Base-by-base conservation (phyloP, 2,888 invertebrate genomes). In the Leptarthrus brevirostris region DNA sequence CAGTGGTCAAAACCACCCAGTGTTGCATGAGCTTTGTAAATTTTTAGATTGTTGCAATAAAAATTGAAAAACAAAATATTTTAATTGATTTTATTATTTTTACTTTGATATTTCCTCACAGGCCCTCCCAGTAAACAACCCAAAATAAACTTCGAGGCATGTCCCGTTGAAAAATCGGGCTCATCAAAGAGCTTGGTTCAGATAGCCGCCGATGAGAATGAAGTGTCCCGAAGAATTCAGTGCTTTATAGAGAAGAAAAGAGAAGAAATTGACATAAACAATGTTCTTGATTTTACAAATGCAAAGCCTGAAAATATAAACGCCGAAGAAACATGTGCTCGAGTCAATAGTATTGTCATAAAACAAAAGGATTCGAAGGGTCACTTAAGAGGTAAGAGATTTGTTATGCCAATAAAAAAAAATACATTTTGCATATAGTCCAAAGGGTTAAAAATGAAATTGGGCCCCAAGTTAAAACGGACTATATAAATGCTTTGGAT, bases 181-280 rank as follows among this genome's bases (percentile, higher is more conserved):
- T 77, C 86, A 6, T 83, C 87, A 74, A 83, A 86, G 22, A 85
- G 86, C 81, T 82, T 91, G 34, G 86, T 93, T 8, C 93, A 93
- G 85, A 90, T 93, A 69, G 89, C 88, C 80, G 93, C 91, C 0
- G 86, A 88, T 1, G 87, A 87, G 75, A 86, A 87, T 22, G 93
- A 93, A 80, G 81, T 93, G 1, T 86, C 90, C 73, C 86, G 89
- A 72, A 87, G 95, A 69, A 93, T 95, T 76, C 86, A 89, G 76
- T 90, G 91, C 79, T 94, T 93, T 79, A 91, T 93, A 36, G 88
- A 90, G 77, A 87, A 90, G 77, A 95, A 95, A 85, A 87, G 93
- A 34, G 88, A 89, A 74, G 93, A 94, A 86, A 88, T 90, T 5
- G 90, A 95, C 84, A 81, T 89, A 5, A 88, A 88, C 76, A 95